Evolutionary conservation across 2,797 vertebrate species (phyloP).

Genomic region (Sebastiscus albofasciatus): DNA sequence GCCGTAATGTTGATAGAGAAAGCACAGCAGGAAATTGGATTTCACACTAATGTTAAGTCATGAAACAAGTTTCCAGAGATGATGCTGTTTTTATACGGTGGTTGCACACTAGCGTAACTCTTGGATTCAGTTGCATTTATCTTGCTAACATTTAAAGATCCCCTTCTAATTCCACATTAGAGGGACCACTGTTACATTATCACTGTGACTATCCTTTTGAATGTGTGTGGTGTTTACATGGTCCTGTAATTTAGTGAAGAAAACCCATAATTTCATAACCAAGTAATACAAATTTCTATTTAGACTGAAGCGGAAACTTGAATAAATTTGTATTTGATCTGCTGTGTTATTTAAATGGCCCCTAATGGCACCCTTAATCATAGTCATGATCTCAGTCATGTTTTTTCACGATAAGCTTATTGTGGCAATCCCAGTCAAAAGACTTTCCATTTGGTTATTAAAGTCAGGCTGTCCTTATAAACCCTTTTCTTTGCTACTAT

Average conservation of each 20-base stretch:
- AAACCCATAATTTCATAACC: slow-evolving; percentile 1
- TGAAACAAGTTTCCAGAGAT: slow-evolving; percentile 23
- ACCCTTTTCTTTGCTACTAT: neutral
- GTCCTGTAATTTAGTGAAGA: slow-evolving; percentile 2
- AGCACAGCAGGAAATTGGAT: slow-evolving; percentile 27
- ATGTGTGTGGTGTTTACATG: neutral
- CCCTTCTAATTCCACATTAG: neutral
- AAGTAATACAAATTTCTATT: neutral
- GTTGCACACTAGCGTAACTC: neutral
- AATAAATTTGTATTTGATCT: neutral
- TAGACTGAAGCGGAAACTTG: slow-evolving; percentile 2
- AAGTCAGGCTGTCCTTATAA: neutral
- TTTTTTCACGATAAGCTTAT: neutral
- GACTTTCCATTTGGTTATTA: neutral
- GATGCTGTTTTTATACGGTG: neutral
- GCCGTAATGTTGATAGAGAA: slow-evolving; percentile 12
- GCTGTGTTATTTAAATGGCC: neutral
- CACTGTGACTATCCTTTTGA: neutral
- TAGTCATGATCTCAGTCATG: neutral
- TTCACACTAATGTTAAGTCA: slow-evolving; percentile 31
- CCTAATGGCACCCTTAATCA: neutral
- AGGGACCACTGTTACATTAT: neutral
- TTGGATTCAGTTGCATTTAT: slow-evolving; percentile 15
- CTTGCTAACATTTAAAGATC: neutral
- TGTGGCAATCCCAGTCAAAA: neutral